Base-by-base conservation (phyloP, 2,113 vertebrate species). In the Struthio camelus region DNA sequence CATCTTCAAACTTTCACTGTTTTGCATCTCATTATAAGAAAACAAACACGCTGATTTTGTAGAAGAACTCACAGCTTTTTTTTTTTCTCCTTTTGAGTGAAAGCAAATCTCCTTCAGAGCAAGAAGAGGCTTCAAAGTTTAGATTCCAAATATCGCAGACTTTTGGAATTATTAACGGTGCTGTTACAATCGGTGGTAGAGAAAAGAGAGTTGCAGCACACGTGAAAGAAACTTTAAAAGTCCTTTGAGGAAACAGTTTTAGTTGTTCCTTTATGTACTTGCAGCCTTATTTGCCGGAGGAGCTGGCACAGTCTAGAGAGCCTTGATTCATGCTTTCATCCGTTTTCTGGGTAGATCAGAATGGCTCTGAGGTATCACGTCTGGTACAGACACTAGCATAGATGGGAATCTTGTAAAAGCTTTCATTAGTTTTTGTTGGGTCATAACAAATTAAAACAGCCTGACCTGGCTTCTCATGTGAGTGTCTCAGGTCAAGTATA, bases 401-500 rank as follows among this genome's bases (percentile, higher is more conserved):
- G 90, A 56, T 12, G 40, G 56, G 67, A 87, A 9, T 85, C 93
- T 94, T 93, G 18, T 95, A 81, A 95, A 97, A 97, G 62, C 80
- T 96, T 95, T 97, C 92, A 87, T 95, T 94, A 92, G 42, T 50
- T 81, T 97, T 77, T 67, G 20, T 46, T 95, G 87, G 91, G 89
- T 96, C 73, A 62, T 95, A 94, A 93, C 56, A 79, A 88, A 84
- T 97, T 89, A 91, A 97, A 92, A 72, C 87, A 82, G 82, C 69
- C 88, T 76, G 87, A 94, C 88, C 50, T 51, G 10, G 90, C 82
- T 94, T 97, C 80, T 97, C 73, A 54, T 85, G 87, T 32, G 80
- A 92, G 96, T 88, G 80, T 94, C 83, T 96, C 53, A 73, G 95
- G 95, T 97, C 91, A 97, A 96, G 89, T 96, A n/a, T 96, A 85